phyloP scores from a whole-genome alignment of 2,888 invertebrate species.

The Drosophila subsilvestris region DNA sequence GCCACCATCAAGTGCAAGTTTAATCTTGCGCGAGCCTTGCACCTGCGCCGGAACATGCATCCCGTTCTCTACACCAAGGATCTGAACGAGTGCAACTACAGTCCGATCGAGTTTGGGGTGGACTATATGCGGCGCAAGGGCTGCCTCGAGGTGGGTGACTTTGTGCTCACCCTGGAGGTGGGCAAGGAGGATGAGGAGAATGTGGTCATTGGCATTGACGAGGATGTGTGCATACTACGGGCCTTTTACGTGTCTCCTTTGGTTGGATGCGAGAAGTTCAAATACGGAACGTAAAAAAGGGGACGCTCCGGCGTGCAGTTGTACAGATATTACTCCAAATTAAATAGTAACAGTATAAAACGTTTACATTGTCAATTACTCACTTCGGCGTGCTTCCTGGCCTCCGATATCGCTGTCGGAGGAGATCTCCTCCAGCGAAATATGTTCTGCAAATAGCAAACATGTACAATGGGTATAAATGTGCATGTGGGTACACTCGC shows the following conservation, averaged over 20 bases:
- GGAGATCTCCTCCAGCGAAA: slow-evolving; percentile 87
- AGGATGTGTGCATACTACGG: slow-evolving; percentile 80
- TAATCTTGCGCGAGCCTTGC: slow-evolving; percentile 68
- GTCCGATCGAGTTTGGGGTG: slow-evolving; percentile 78
- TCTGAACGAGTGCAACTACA: slow-evolving; percentile 64
- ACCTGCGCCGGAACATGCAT: slow-evolving; percentile 78
- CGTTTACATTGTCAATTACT: slow-evolving; percentile 14
- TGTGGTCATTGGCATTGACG: slow-evolving; percentile 61
- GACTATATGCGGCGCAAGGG: slow-evolving; percentile 72
- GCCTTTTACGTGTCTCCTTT: slow-evolving; percentile 78
- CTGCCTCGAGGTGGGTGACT: slow-evolving; percentile 81
- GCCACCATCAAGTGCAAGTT: slow-evolving; percentile 57
- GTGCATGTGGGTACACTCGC: rapidly evolving
- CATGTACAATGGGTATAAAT: not conserved
- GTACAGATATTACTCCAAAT: slow-evolving; percentile 34
- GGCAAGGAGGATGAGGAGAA: slow-evolving; percentile 71
- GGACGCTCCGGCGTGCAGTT: slow-evolving; percentile 39
- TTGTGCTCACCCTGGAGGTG: slow-evolving; percentile 79
- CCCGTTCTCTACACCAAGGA: slow-evolving; percentile 72
- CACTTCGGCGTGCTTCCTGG: slow-evolving; percentile 58
- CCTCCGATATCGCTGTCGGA: slow-evolving; percentile 83
- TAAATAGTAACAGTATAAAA: slow-evolving; percentile 13
- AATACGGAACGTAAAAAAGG: slow-evolving; percentile 56
- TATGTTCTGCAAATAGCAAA: slow-evolving; percentile 84
- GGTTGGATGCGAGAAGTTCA: slow-evolving; percentile 71